Conservation (phyloP, 1,140 invertebrate species). For the Camponotus floridanus region DNA sequence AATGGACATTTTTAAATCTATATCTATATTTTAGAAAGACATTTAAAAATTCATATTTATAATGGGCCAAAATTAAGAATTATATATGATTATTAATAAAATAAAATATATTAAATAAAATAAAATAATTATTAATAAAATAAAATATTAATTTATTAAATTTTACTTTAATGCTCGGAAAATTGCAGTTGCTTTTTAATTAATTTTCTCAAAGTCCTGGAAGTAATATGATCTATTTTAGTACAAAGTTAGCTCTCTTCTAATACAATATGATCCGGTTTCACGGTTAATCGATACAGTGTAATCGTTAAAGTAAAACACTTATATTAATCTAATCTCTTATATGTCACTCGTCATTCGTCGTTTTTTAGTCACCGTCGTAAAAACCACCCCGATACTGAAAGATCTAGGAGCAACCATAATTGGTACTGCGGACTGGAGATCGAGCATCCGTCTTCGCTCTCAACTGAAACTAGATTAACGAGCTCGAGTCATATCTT, state of each 20-base stretch:
- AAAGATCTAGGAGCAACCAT: slow-evolving; percentile 23
- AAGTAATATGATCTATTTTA: background rate
- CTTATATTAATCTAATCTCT: background rate
- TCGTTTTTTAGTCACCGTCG: background rate
- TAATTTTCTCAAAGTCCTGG: background rate
- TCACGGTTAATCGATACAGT: background rate
- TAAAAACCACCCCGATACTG: background rate
- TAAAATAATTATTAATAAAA: too few species aligned
- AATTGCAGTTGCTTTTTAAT: background rate
- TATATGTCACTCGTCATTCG: background rate
- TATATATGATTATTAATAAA: too few species aligned
- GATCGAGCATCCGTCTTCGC: slow-evolving; percentile 63
- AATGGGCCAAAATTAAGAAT: too few species aligned
- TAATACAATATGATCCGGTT: background rate
- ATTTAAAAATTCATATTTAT: too few species aligned
- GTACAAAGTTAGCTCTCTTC: background rate
- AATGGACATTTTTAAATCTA: too few species aligned
- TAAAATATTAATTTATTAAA: background rate
- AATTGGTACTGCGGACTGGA: background rate
- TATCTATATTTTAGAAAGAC: background rate
- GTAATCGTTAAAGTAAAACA: background rate
- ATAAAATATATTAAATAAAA: too few species aligned
- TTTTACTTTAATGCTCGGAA: background rate
- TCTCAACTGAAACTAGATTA: slow-evolving; percentile 75
- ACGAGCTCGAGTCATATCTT: slow-evolving; percentile 68